Evolutionary conservation across 1,140 invertebrate species (phyloP).

Genomic region (Whitmania pigra): DNA sequence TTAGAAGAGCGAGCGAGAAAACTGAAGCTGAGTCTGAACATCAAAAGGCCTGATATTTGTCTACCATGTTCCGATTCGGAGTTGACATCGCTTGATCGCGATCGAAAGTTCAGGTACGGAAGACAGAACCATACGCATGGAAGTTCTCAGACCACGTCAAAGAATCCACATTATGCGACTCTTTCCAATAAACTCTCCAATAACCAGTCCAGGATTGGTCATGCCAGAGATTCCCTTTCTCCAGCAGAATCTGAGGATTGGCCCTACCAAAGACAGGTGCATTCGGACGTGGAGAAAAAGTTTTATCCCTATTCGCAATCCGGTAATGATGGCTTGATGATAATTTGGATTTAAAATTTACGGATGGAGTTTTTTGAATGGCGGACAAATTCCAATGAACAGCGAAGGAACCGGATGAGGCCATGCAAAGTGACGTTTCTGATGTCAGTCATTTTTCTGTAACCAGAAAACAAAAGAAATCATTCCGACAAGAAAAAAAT

Average conservation of each 20-base stretch:
- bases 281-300: too few species aligned
- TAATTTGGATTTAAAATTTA: slow-evolving; percentile 1
- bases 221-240: too few species aligned
- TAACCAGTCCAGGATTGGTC: too few species aligned
- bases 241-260: too few species aligned
- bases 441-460: slow-evolving; percentile 42
- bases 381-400: neutral
- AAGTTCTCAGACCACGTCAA: too few species aligned
- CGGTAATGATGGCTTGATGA: too few species aligned
- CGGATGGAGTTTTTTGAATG: neutral
- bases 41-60: slow-evolving; percentile 24
- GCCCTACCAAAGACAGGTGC: too few species aligned
- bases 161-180: too few species aligned
- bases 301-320: too few species aligned
- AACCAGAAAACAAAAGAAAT: slow-evolving; percentile 37
- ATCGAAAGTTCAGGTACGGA: slow-evolving; percentile 15
- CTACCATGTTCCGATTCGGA: slow-evolving; percentile 32
- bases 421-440: slow-evolving; percentile 37
- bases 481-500: slow-evolving; percentile 40
- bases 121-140: neutral
- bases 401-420: slow-evolving; percentile 35
- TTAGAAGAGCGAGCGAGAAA: slow-evolving; percentile 66
- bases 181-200: too few species aligned
- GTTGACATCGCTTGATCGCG: slow-evolving; percentile 25
- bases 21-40: slow-evolving; percentile 51